Evolutionary conservation across 2,888 invertebrate species (phyloP), one percentile per base, ranked within the genome.

Genomic region (Dryocosmus kuriphilus): DNA sequence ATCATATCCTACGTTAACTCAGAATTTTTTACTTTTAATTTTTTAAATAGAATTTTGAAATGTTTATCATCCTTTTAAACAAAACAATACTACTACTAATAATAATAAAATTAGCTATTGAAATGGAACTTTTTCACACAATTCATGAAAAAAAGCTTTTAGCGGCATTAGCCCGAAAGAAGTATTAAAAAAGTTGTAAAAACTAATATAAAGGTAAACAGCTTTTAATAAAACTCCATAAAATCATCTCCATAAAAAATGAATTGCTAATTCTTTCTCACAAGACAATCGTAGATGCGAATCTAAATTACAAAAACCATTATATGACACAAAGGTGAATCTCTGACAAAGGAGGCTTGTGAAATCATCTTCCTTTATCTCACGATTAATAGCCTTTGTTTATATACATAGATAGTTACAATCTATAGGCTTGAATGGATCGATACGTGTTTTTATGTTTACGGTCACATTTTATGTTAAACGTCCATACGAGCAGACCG

Each of bases 401-500:
- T 35, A n/a, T 35, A n/a, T 27, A 57, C 16, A 57, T n/a, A 71
- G 11, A n/a, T n/a, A 46, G 27, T 51, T 51, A 51, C 14, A 30
- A 51, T 14, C 8, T 19, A n/a, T n/a, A 19, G 19, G 19, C 57
- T 71, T 71, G 30, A 30, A 46, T 71, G 19, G 16, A 27, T 22
- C 46, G 8, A 19, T 27, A 24, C 32, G 11, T 71, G n/a, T 16
- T 41, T 71, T 51, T 30, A 9, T n/a, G 8, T 51, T 16, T 6
- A 51, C n/a, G 51, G n/a, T 32, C 30, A 51, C 19, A 51, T 71
- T 71, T 71, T 51, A 51, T 51, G n/a, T 51, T 30, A 71, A 71
- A 51, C 46, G 71, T 30, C 71, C 30, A 51, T 30, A 32, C 27
- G 16, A 71, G 30, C 19, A 51, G 78, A 85, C 86, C 82, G 80